A percentile compares a stretch with the other conserved stretches of the same genome.
Conservation (phyloP, 2,113 vertebrate species). For the Oceanites oceanicus region DNA sequence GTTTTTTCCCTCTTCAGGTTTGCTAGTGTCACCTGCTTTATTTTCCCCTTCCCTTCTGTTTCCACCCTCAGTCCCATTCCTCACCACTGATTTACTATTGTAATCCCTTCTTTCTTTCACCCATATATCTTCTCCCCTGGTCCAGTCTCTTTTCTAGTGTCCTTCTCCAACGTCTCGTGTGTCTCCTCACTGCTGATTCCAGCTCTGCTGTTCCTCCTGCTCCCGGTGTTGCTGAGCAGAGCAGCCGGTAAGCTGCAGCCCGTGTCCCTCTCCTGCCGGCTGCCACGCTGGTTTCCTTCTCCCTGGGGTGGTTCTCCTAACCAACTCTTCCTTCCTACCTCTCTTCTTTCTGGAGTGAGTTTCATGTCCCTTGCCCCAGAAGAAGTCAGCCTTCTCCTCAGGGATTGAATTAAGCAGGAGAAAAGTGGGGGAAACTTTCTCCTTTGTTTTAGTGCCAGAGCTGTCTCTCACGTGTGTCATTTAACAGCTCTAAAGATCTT, state of each 20-base stretch:
- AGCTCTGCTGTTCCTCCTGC: not conserved
- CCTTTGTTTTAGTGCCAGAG: not conserved
- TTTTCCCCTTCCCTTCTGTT: not conserved
- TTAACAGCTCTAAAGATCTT: not conserved
- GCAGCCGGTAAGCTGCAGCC: not conserved
- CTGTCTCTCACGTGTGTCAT: not conserved
- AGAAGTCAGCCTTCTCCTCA: not conserved
- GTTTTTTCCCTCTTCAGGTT: not conserved
- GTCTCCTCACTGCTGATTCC: not conserved
- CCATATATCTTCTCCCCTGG: not conserved
- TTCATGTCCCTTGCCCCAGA: not conserved
- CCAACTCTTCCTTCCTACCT: not conserved
- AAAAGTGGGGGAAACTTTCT: not conserved
- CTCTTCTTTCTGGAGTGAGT: not conserved
- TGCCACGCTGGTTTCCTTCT: not conserved
- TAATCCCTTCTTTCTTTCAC: not conserved
- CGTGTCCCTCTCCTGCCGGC: not conserved
- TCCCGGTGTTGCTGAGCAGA: not conserved
- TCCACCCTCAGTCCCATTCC: not conserved
- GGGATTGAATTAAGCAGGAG: not conserved
- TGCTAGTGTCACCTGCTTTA: not conserved
- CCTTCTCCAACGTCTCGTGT: not conserved
- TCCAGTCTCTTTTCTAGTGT: not conserved
- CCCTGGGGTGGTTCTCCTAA: not conserved
- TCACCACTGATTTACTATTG: not conserved